Percentiles rank a stretch among this genome's conserved stretches.
These are phyloP conservation scores for Osmerus eperlanus DNA, from an alignment of 2,113 vertebrate genomes.

Conservation along the genomic window DNA sequence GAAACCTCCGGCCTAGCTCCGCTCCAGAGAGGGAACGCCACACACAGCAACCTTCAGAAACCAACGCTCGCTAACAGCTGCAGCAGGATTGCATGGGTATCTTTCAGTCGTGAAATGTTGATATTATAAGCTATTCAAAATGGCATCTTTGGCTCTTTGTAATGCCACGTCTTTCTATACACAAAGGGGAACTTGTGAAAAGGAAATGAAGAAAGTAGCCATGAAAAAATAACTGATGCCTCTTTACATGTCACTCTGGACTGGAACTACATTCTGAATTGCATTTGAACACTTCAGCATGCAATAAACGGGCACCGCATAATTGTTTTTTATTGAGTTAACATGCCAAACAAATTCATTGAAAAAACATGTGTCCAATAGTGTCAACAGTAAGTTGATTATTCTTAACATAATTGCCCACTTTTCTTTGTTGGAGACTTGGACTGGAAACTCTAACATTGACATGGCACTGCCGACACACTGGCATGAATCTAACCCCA, in stretches of 20 bases:
- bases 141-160: not conserved
- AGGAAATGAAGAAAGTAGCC: too few species aligned
- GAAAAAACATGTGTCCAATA: not conserved
- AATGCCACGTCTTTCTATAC: not conserved
- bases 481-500: not conserved
- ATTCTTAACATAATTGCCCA: constrained; percentile 6
- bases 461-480: not conserved
- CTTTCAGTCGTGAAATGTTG: not conserved
- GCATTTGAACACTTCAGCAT: not conserved
- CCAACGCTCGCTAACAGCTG: not conserved
- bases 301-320: not conserved
- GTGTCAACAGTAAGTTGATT: not conserved
- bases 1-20: not conserved
- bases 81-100: not conserved
- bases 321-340: not conserved
- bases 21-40: not conserved
- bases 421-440: not conserved
- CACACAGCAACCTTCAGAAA: not conserved
- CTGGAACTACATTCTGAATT: not conserved
- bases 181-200: not conserved
- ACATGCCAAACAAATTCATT: not conserved
- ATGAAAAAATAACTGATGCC: too few species aligned
- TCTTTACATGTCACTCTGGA: too few species aligned
- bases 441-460: not conserved
- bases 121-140: not conserved